These are phyloP conservation scores for Neodiprion pinetum DNA, from an alignment of 1,140 invertebrate genomes.

Conservation along the genomic window DNA sequence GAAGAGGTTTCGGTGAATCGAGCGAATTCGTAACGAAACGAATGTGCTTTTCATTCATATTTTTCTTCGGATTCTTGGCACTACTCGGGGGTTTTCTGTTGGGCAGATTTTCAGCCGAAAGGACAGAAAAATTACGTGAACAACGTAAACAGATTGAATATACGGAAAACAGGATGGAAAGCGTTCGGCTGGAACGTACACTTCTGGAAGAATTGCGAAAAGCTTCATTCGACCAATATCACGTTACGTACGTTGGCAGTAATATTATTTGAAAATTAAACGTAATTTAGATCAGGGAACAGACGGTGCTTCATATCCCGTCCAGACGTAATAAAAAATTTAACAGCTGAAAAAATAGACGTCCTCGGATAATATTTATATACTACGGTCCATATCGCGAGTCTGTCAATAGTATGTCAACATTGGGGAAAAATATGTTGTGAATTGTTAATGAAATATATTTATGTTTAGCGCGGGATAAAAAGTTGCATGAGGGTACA, in stretches of 20 bases:
- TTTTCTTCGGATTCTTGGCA: conserved; percentile 59
- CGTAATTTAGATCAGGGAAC: neutral
- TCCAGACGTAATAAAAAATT: neutral
- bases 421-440: neutral
- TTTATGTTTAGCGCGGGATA: too few species aligned
- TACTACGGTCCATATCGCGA: neutral
- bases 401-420: neutral
- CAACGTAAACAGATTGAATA: conserved; percentile 43
- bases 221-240: neutral
- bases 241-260: too few species aligned
- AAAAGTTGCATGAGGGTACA: too few species aligned
- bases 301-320: neutral
- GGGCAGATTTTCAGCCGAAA: conserved; percentile 55
- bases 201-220: conserved; percentile 16
- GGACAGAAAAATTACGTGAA: conserved; percentile 42
- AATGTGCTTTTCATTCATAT: conserved; percentile 61
- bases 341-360: neutral
- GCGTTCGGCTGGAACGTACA: conserved; percentile 37
- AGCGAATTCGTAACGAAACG: conserved; percentile 63
- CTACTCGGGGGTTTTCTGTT: conserved; percentile 60
- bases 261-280: neutral
- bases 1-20: conserved; percentile 46
- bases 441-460: neutral
- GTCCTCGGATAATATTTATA: neutral
- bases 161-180: conserved; percentile 47